Evolutionary conservation across 2,888 invertebrate species (phyloP).

Genomic region (Spilarctia lutea): DNA sequence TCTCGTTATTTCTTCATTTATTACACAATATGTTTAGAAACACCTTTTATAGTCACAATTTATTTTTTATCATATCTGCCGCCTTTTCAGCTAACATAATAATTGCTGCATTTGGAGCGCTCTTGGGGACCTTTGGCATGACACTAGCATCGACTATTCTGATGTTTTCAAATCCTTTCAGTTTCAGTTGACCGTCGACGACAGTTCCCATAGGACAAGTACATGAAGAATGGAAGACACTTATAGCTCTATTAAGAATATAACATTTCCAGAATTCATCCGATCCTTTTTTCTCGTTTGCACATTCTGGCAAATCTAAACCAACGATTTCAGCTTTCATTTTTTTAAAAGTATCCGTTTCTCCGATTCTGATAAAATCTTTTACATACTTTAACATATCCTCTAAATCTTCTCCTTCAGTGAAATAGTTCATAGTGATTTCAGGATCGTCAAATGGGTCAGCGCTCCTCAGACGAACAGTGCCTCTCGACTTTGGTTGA

Average conservation of each 20-base stretch:
- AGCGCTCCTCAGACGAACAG: conserved; percentile 45
- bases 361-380: conserved; percentile 42
- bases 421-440: conserved; percentile 36
- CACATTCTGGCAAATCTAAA: conserved; percentile 45
- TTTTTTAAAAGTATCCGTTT: conserved; percentile 46
- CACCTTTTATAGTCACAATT: neutral
- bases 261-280: conserved; percentile 57
- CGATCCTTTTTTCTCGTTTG: conserved; percentile 24
- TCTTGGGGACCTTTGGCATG: conserved; percentile 83
- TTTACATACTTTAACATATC: conserved; percentile 34
- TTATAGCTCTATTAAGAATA: conserved; percentile 73
- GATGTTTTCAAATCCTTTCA: conserved; percentile 42
- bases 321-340: conserved; percentile 45
- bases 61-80: conserved; percentile 15
- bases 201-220: conserved; percentile 92
- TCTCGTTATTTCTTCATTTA: neutral
- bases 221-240: conserved; percentile 89
- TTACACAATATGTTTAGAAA: neutral
- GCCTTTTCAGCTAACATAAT: conserved; percentile 16
- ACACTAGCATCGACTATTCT: conserved; percentile 54
- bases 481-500: conserved; percentile 71
- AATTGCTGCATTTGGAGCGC: conserved; percentile 84
- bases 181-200: conserved; percentile 85
- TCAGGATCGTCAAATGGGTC: conserved; percentile 49
- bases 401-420: conserved; percentile 29